These are phyloP conservation scores for Ophioninae sp. DNA, from an alignment of 2,888 invertebrate species.

Conservation along the genomic window DNA sequence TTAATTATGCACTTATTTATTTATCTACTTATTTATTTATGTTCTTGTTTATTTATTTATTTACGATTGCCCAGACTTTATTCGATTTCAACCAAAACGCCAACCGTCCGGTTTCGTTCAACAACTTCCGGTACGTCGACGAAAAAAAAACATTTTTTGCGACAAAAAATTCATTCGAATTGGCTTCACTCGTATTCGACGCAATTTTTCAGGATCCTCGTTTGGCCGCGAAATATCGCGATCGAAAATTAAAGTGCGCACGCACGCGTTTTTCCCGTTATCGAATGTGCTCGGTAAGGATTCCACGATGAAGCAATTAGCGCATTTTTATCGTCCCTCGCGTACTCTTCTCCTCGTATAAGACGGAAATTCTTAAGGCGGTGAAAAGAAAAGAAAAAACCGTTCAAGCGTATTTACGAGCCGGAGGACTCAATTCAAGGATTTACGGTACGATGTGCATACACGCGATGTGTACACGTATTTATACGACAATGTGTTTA, in stretches of 20 bases:
- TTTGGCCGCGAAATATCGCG: background rate
- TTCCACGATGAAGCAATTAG: constrained; percentile 21
- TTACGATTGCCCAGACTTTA: too few relatives aligned
- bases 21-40: too few relatives aligned
- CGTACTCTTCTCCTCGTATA: background rate
- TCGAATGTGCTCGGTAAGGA: background rate
- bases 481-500: background rate
- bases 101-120: background rate
- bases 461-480: background rate
- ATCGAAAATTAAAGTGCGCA: background rate
- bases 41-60: too few relatives aligned
- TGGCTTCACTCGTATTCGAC: background rate
- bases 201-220: background rate
- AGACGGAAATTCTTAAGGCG: background rate
- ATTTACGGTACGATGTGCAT: background rate
- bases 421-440: background rate
- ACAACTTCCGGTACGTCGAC: background rate
- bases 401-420: background rate
- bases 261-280: background rate
- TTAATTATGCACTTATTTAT: too few relatives aligned
- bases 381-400: background rate
- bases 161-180: background rate
- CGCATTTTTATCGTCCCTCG: background rate
- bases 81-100: too few relatives aligned
- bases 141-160: background rate